Conservation (phyloP, 2,888 invertebrate species). For the Zeuzera pyrina region DNA sequence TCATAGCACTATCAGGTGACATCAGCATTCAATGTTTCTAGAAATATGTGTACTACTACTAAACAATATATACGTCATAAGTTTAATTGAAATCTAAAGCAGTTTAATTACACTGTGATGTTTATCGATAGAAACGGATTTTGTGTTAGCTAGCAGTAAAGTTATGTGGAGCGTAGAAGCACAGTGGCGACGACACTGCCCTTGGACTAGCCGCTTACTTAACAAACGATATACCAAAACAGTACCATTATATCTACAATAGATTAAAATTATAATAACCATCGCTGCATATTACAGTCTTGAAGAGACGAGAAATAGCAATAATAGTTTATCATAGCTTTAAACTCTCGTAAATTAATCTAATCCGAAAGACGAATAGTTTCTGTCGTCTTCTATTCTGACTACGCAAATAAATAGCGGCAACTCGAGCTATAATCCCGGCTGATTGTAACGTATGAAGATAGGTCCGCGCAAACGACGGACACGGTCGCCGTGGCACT, state of each 20-base stretch:
- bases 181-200: constrained; percentile 22
- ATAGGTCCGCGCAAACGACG: constrained; percentile 17
- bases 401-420: constrained; percentile 25
- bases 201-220: constrained; percentile 36
- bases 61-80: too few relatives aligned
- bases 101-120: too few relatives aligned
- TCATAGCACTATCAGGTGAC: too few relatives aligned
- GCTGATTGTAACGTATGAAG: constrained; percentile 44
- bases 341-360: constrained; percentile 30
- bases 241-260: too few relatives aligned
- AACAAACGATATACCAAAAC: constrained; percentile 25
- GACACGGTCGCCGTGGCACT: constrained; percentile 31
- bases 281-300: not conserved
- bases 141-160: too few relatives aligned
- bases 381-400: constrained; percentile 24
- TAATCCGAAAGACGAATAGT: constrained; percentile 34
- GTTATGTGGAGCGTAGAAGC: too few relatives aligned
- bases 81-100: too few relatives aligned
- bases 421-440: constrained; percentile 24
- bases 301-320: not conserved
- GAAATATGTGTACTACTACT: too few relatives aligned
- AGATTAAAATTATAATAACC: too few relatives aligned
- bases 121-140: too few relatives aligned
- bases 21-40: too few relatives aligned
- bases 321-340: not conserved